phyloP scores from a whole-genome alignment of 2,797 vertebrate species.

The Apogon talboti region DNA sequence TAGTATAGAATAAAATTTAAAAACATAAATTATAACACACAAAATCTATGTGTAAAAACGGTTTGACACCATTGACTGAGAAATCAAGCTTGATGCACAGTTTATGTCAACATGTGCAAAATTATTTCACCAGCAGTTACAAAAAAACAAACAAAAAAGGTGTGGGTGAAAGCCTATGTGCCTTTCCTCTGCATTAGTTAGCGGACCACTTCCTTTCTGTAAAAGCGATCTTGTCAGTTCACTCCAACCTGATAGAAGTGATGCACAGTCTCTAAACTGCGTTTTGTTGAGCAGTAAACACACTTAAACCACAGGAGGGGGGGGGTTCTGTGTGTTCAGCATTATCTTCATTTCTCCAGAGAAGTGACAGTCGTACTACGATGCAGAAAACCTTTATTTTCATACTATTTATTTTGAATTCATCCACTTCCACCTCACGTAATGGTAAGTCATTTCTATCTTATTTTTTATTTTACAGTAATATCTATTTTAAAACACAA shows the following conservation, averaged over 20 bases:
- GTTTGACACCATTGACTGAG: background rate
- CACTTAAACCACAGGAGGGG: background rate
- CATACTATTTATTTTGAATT: slow-evolving; percentile 38
- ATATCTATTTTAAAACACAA: background rate
- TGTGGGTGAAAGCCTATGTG: slow-evolving; percentile 19
- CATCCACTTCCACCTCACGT: slow-evolving; percentile 4
- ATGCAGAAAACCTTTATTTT: slow-evolving; percentile 28
- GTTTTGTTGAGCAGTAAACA: background rate
- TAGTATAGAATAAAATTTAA: background rate
- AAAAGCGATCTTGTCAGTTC: background rate
- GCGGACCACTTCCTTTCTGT: slow-evolving; percentile 49
- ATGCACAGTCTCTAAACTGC: background rate
- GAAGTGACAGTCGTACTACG: background rate
- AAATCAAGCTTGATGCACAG: background rate
- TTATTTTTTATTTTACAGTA: too few species aligned
- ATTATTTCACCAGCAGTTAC: background rate
- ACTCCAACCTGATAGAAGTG: background rate
- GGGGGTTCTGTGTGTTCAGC: background rate
- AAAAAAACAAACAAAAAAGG: slow-evolving; percentile 2
- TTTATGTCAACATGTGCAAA: background rate
- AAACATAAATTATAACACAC: background rate
- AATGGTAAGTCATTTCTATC: slow-evolving; percentile 42
- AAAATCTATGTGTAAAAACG: background rate
- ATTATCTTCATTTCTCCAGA: background rate
- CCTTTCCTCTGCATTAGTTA: slow-evolving; percentile 25